phyloP scores from a whole-genome alignment of 2,888 invertebrate genomes.

The Trichogramma dendrolimi region DNA sequence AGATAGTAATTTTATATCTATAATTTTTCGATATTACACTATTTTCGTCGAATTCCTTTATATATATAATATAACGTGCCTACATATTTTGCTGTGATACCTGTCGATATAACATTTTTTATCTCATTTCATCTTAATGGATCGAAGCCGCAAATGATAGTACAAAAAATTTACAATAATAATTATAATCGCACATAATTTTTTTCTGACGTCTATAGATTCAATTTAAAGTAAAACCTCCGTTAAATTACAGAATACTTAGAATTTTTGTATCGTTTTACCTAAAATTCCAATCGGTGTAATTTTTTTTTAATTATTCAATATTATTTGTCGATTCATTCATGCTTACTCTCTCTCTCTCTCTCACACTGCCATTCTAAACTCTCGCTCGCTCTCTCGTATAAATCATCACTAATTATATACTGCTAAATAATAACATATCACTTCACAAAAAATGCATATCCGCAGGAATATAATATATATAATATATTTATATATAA shows the following conservation, averaged over 20 bases:
- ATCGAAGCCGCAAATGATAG: constrained; percentile 24
- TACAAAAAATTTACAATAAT: constrained; percentile 27
- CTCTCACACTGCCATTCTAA: neutral
- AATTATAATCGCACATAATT: constrained; percentile 14
- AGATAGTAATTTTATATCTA: neutral
- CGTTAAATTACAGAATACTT: constrained; percentile 20
- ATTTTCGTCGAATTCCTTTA: constrained; percentile 22
- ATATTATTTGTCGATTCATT: constrained; percentile 10
- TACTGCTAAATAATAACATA: constrained; percentile 57
- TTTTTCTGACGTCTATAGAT: constrained; percentile 17
- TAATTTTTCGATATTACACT: constrained; percentile 22
- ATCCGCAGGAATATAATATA: constrained; percentile 76
- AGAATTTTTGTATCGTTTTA: constrained; percentile 31
- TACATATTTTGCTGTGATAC: constrained; percentile 27
- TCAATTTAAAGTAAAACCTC: constrained; percentile 25
- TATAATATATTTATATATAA: constrained; percentile 69
- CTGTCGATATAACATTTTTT: constrained; percentile 16
- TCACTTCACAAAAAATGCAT: constrained; percentile 74
- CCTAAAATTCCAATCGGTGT: constrained; percentile 22
- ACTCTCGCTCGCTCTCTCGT: constrained; percentile 22
- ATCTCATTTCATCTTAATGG: constrained; percentile 14
- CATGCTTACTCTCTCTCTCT: neutral
- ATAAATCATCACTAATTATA: constrained; percentile 32
- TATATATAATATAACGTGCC: constrained; percentile 18
- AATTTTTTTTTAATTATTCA: constrained; percentile 23